phyloP scores from a whole-genome alignment of 2,888 invertebrate species.

The Nomada ruficornis region DNA sequence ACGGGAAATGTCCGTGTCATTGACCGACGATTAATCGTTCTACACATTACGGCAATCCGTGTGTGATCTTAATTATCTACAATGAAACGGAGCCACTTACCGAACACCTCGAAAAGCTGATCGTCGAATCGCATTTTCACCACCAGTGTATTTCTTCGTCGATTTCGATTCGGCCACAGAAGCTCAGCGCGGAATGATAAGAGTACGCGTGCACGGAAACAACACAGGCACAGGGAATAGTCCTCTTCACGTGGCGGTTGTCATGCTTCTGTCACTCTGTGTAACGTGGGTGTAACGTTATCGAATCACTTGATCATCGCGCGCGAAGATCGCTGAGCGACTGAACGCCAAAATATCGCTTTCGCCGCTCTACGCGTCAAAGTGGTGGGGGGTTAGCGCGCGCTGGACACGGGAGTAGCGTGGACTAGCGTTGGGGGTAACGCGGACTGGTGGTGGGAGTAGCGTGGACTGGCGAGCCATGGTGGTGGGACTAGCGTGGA shows the following conservation, averaged over 20 bases:
- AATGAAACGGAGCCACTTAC: slow-evolving; percentile 65
- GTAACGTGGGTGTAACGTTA: not conserved
- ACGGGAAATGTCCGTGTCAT: too few relatives aligned
- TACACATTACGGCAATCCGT: too few relatives aligned
- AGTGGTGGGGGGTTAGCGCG: not conserved
- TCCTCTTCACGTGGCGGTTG: slow-evolving; percentile 45
- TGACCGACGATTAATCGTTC: too few relatives aligned
- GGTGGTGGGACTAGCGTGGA: not conserved
- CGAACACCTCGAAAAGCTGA: slow-evolving; percentile 78
- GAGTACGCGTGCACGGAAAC: not conserved
- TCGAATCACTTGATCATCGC: slow-evolving; percentile 30
- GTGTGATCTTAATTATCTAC: not conserved
- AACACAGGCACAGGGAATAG: slow-evolving; percentile 33
- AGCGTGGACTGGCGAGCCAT: too few relatives aligned
- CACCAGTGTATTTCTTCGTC: not conserved
- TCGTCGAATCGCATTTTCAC: slow-evolving; percentile 79
- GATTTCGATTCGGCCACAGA: not conserved
- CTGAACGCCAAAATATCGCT: slow-evolving; percentile 32
- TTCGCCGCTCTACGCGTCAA: not conserved
- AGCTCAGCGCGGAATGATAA: not conserved
- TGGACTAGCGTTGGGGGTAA: not conserved
- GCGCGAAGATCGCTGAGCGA: slow-evolving; percentile 50
- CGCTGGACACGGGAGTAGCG: not conserved
- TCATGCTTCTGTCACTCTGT: slow-evolving; percentile 51
- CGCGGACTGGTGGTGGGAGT: not conserved